Percentiles rank a stretch among this genome's conserved stretches.
phyloP scores from a whole-genome alignment of 37 sponge, comb jelly and placozoan genomes.

The Oscarella lobularis region DNA sequence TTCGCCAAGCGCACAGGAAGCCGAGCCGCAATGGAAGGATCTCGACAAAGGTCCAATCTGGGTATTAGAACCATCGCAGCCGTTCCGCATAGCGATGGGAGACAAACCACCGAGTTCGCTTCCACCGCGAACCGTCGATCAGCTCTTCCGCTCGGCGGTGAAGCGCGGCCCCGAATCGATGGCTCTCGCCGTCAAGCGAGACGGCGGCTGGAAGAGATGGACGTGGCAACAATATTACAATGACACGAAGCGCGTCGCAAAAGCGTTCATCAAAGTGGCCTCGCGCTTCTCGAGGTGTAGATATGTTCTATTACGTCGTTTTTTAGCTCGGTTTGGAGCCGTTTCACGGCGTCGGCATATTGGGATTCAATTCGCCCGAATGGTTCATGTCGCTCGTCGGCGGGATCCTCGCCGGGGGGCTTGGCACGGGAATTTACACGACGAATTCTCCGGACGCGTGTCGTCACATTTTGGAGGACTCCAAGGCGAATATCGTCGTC shows the following conservation, averaged over 20 bases:
- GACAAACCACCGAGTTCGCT: no score
- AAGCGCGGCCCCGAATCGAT: conserved; percentile 14
- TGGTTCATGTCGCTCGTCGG: conserved; percentile 69
- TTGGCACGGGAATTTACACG: conserved; percentile 62
- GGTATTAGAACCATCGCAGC: no score
- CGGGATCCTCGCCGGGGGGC: conserved; percentile 49
- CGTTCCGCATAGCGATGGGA: no score
- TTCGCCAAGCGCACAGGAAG: no score
- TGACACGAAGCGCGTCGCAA: conserved; percentile 28
- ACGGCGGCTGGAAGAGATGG: conserved; percentile 25
- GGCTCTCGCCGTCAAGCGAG: conserved; percentile 18
- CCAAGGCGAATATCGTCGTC: conserved; percentile 54
- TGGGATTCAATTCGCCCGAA: conserved; percentile 83
- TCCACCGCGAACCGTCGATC: conserved; percentile 34
- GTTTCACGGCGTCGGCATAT: conserved; percentile 54
- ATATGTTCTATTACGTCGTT: background rate
- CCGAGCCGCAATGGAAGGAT: no score
- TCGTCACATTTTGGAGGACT: conserved; percentile 60
- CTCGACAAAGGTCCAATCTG: no score
- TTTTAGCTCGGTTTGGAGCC: conserved; percentile 73
- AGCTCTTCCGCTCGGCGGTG: conserved; percentile 45
- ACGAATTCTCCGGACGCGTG: conserved; percentile 68
- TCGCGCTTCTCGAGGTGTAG: conserved; percentile 7
- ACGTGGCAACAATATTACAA: conserved; percentile 42
- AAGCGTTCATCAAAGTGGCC: conserved; percentile 61